phyloP scores from a whole-genome alignment of 2,113 vertebrate genomes.

The Semnopithecus entellus region DNA sequence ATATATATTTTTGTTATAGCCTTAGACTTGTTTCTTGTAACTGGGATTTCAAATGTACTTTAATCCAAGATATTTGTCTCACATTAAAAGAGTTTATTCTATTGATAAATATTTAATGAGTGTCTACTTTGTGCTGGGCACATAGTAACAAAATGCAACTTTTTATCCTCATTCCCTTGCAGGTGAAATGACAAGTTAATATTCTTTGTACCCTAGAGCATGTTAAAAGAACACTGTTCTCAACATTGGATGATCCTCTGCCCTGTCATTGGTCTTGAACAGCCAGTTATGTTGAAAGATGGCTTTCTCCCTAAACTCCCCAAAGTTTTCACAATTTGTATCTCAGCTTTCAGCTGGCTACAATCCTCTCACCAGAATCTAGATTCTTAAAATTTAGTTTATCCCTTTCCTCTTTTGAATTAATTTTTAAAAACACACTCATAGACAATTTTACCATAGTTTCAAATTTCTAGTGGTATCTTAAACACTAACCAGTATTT shows the following conservation, averaged over 20 bases:
- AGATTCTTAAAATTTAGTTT: neutral
- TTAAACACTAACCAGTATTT: too few relatives aligned
- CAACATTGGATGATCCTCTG: neutral
- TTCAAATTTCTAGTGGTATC: neutral
- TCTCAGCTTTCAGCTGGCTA: neutral
- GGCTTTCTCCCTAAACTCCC: neutral
- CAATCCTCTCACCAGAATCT: neutral
- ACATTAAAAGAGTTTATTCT: conserved; percentile 30
- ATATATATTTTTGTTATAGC: neutral
- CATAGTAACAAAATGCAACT: neutral
- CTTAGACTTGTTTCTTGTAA: neutral
- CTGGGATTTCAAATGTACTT: conserved; percentile 21
- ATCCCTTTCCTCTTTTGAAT: neutral
- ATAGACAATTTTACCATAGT: neutral
- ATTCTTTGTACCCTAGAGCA: neutral
- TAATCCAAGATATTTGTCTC: neutral
- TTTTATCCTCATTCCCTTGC: neutral
- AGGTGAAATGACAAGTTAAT: neutral
- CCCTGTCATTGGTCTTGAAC: neutral
- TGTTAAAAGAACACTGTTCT: neutral
- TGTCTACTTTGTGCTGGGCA: neutral
- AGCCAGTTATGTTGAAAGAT: neutral
- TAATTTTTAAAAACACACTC: neutral
- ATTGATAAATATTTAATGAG: conserved; percentile 2
- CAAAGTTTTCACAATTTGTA: neutral